phyloP scores from a whole-genome alignment of 1,140 invertebrate species.

The Drosophila funebris region DNA sequence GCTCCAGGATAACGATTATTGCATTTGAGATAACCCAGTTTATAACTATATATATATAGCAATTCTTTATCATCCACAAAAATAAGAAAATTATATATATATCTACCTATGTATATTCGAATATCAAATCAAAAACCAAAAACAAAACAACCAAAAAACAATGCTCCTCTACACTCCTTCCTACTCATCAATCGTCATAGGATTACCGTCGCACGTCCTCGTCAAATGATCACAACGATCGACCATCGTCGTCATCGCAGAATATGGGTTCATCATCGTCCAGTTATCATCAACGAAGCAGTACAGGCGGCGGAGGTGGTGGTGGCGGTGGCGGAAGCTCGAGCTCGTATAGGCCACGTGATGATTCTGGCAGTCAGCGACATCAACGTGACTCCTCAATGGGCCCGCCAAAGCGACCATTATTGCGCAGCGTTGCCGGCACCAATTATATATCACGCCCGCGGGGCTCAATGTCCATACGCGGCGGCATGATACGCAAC shows the following conservation, averaged over 20 bases:
- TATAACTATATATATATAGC: constrained; percentile 49
- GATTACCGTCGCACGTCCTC: constrained; percentile 80
- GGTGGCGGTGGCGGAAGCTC: constrained; percentile 54
- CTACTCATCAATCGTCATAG: constrained; percentile 83
- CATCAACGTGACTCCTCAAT: constrained; percentile 75
- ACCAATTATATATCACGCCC: constrained; percentile 72
- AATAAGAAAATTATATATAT: constrained; percentile 48
- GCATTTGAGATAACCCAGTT: constrained; percentile 65
- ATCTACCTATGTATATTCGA: constrained; percentile 61
- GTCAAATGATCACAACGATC: constrained; percentile 76
- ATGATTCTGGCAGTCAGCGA: constrained; percentile 59
- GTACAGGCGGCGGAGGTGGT: constrained; percentile 47
- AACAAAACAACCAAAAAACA: constrained; percentile 52
- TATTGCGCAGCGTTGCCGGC: constrained; percentile 72
- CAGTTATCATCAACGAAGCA: constrained; percentile 67
- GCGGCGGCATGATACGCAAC: constrained; percentile 68
- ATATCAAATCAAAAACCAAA: constrained; percentile 58
- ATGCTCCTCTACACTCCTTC: constrained; percentile 79
- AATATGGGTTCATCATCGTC: constrained; percentile 72
- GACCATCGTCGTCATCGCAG: constrained; percentile 72
- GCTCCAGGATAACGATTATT: constrained; percentile 64
- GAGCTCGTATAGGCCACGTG: constrained; percentile 64
- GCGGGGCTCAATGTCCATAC: constrained; percentile 65
- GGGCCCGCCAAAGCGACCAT: constrained; percentile 76
- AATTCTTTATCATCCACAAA: constrained; percentile 67